Conservation (phyloP, 2,888 invertebrate species). For the Heliconius charithonia region DNA sequence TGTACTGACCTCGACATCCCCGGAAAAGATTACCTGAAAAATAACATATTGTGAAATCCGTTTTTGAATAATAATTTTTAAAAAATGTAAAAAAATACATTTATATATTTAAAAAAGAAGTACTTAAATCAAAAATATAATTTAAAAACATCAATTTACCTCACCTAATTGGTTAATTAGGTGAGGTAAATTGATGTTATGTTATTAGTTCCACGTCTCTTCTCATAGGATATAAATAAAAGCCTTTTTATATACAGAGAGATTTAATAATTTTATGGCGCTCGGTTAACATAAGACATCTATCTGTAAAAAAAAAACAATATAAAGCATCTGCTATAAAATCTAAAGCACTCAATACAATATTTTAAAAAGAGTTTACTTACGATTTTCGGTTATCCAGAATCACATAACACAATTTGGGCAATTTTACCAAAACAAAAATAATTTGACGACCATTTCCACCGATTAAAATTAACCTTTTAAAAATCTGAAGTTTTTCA, state of each 20-base stretch:
- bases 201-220: not conserved
- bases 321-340: not conserved
- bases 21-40: constrained; percentile 29
- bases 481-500: not conserved
- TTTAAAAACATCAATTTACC: not conserved
- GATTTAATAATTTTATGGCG: not conserved
- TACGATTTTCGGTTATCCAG: constrained; percentile 10
- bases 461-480: not conserved
- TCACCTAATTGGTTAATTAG: not conserved
- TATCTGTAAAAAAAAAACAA: constrained; percentile 4
- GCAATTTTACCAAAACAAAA: not conserved
- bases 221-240: not conserved
- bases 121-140: not conserved
- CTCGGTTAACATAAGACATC: not conserved
- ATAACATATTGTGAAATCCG: constrained; percentile 18
- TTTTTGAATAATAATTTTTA: not conserved
- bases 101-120: not conserved
- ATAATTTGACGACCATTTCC: not conserved
- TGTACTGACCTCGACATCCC: constrained; percentile 18
- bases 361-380: not conserved
- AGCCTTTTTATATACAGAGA: not conserved
- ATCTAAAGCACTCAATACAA: not conserved
- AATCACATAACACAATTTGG: constrained; percentile 8
- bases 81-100: not conserved
- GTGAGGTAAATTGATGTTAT: too few species aligned